Percentiles rank a stretch among this genome's conserved stretches.
These are phyloP conservation scores for Conus ventricosus DNA, from an alignment of 1,140 invertebrate genomes.

Conservation along the genomic window DNA sequence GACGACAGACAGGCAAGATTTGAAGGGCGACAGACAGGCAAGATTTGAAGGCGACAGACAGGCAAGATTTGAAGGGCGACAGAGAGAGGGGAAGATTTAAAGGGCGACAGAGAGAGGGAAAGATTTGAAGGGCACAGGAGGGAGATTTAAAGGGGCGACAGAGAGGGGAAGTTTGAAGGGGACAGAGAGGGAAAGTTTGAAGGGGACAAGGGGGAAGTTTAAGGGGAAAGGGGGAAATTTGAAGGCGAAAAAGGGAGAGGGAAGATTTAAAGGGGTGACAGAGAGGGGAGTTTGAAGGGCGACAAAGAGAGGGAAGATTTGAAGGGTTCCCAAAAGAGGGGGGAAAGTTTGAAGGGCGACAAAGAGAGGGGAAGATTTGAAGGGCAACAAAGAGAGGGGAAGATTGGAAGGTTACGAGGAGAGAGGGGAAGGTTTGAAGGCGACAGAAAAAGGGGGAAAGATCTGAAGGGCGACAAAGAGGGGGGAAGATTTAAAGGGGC, in stretches of 20 bases:
- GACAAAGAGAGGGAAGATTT: too few relatives aligned
- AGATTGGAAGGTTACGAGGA: background rate
- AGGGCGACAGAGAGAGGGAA: too few relatives aligned
- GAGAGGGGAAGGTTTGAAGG: background rate
- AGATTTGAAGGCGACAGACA: too few relatives aligned
- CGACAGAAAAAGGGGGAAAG: background rate
- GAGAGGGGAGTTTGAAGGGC: background rate
- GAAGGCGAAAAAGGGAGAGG: background rate
- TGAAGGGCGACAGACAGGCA: too few relatives aligned
- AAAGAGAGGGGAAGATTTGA: too few relatives aligned
- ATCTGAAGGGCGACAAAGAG: too few relatives aligned
- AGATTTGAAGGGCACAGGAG: too few relatives aligned
- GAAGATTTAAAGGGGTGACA: background rate
- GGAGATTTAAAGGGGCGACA: background rate
- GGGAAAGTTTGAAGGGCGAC: background rate
- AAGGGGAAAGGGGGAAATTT: too few relatives aligned
- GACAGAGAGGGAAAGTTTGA: background rate
- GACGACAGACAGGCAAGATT: too few relatives aligned
- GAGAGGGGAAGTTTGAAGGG: background rate
- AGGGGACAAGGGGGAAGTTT: background rate
- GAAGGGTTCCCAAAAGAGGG: background rate
- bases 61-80: too few relatives aligned
- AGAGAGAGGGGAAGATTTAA: background rate
- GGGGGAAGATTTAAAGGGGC: too few relatives aligned
- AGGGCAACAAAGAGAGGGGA: too few relatives aligned